Percentiles rank a stretch among this genome's conserved stretches.
Conservation (phyloP, 2,113 vertebrate species). For the Helogale parvula region DNA sequence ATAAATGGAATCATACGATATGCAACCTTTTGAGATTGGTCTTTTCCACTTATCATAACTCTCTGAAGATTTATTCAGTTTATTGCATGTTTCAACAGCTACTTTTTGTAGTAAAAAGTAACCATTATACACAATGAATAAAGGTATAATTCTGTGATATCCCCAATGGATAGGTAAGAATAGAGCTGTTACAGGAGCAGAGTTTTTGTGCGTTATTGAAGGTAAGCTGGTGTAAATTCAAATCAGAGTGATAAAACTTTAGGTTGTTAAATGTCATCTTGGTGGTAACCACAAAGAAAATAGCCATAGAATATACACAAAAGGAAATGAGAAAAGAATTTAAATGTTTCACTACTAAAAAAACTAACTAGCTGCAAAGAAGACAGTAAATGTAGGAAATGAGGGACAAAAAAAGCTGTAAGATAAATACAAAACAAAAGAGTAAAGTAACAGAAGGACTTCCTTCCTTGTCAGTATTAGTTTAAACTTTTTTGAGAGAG, state of each 20-base stretch:
- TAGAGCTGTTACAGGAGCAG: neutral
- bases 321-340: neutral
- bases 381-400: neutral
- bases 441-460: neutral
- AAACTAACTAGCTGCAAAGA: neutral
- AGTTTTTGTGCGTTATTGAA: neutral
- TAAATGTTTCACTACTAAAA: neutral
- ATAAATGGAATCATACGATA: neutral
- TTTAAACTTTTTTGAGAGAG: neutral
- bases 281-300: neutral
- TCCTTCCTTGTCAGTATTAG: neutral
- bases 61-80: neutral
- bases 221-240: neutral
- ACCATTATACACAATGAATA: neutral
- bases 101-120: neutral
- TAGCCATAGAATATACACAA: neutral
- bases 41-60: neutral
- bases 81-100: neutral
- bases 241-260: neutral
- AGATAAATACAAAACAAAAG: constrained; percentile 2
- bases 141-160: constrained; percentile 8
- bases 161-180: neutral
- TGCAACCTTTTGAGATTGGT: neutral
- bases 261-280: neutral
- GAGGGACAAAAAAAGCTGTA: neutral